Evolutionary conservation across 2,888 invertebrate genomes (phyloP).

Genomic region (Dermolepida albohirtum): DNA sequence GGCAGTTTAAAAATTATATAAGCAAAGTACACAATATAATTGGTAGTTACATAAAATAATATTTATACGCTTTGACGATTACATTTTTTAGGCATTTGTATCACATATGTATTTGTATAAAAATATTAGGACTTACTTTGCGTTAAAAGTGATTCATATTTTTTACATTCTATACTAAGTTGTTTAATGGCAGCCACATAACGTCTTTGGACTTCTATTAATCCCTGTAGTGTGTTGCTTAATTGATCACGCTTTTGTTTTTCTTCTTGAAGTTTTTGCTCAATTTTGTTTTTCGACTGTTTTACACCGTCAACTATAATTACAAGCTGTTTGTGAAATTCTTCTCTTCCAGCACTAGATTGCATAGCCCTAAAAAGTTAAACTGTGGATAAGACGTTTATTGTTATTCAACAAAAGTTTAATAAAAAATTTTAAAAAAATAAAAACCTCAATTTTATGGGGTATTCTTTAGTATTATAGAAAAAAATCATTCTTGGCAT

Average conservation of each 20-base stretch:
- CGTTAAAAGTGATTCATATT: constrained; percentile 69
- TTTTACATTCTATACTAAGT: constrained; percentile 79
- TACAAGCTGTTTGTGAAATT: constrained; percentile 92
- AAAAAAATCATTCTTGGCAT: too few relatives aligned
- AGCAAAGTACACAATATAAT: too few relatives aligned
- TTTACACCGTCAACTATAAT: constrained; percentile 91
- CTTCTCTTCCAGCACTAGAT: constrained; percentile 81
- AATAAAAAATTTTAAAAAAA: too few relatives aligned
- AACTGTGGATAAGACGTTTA: not conserved
- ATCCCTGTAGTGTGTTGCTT: constrained; percentile 70
- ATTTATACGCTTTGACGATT: too few relatives aligned
- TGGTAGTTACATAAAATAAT: too few relatives aligned
- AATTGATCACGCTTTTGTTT: constrained; percentile 74
- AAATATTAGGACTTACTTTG: constrained; percentile 27
- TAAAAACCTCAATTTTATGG: too few relatives aligned
- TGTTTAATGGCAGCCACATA: constrained; percentile 83
- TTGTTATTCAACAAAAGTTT: too few relatives aligned
- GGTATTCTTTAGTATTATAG: too few relatives aligned
- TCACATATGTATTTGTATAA: constrained; percentile 24
- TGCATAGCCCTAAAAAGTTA: constrained; percentile 86
- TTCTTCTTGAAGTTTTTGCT: constrained; percentile 73
- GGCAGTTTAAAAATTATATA: too few relatives aligned
- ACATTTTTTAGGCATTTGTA: constrained; percentile 34
- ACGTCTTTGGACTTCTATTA: constrained; percentile 79
- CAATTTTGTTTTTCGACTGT: constrained; percentile 81